These are phyloP conservation scores for Ostrea edulis DNA, from an alignment of 1,140 invertebrate species.

Conservation along the genomic window DNA sequence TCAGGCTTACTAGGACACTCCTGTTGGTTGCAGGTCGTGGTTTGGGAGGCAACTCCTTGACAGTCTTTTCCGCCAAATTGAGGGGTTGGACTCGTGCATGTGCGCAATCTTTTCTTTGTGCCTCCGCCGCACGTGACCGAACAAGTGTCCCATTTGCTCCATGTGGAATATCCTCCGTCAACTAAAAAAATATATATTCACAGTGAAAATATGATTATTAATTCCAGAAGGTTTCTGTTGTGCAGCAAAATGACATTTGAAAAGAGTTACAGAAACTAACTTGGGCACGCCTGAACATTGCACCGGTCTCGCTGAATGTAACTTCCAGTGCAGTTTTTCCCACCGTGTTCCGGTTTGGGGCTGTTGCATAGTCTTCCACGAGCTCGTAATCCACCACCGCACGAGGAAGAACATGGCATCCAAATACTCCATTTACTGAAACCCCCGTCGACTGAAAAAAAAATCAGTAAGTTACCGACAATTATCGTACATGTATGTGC, in stretches of 20 bases:
- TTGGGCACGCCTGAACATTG: neutral
- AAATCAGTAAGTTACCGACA: too few species aligned
- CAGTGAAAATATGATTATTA: too few species aligned
- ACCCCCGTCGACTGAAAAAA: neutral
- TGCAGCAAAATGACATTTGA: neutral
- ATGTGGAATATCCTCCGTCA: neutral
- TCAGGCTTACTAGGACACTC: neutral
- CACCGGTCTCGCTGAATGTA: neutral
- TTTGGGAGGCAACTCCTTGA: neutral
- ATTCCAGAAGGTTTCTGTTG: neutral
- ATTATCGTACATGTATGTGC: too few species aligned
- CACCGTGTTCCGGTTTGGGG: neutral
- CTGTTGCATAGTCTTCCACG: neutral
- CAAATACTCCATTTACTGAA: slow-evolving; percentile 1
- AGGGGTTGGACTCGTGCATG: neutral
- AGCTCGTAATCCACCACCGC: neutral
- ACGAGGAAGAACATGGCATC: neutral
- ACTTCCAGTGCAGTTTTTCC: neutral
- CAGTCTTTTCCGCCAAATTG: neutral
- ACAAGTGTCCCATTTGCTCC: neutral
- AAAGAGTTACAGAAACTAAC: neutral
- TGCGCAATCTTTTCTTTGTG: neutral
- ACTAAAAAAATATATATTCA: neutral
- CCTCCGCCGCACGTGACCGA: neutral
- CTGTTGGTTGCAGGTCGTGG: neutral